Evolutionary conservation across 2,888 invertebrate species (phyloP).

Genomic region (Blera fallax): DNA sequence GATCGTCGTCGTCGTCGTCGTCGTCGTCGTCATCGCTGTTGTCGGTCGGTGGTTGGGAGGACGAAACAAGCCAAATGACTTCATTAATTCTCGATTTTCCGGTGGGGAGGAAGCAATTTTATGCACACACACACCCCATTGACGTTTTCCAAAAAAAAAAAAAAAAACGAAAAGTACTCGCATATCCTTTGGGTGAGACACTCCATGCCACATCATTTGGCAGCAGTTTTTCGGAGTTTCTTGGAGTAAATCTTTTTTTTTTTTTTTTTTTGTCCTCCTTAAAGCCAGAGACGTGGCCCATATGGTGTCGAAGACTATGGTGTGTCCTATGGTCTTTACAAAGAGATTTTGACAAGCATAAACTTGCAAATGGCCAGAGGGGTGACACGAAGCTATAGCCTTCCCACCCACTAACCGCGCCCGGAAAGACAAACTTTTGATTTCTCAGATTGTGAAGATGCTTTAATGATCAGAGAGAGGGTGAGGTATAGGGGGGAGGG

Average conservation of each 20-base stretch:
- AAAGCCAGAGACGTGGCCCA: constrained; percentile 27
- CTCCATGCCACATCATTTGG: constrained; percentile 66
- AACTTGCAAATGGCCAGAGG: constrained; percentile 63
- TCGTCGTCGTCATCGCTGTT: not conserved
- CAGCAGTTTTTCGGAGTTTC: constrained; percentile 59
- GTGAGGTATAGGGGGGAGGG: not conserved
- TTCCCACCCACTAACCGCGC: not conserved
- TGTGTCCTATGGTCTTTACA: constrained; percentile 51
- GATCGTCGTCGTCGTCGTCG: not conserved
- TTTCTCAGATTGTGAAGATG: constrained; percentile 71
- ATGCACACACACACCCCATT: constrained; percentile 72
- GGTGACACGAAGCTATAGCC: constrained; percentile 29
- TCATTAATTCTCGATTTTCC: constrained; percentile 80
- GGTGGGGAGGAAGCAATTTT: constrained; percentile 64
- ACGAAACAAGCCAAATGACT: constrained; percentile 78
- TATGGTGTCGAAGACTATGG: constrained; percentile 46
- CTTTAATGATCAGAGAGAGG: constrained; percentile 55
- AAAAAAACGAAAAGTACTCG: constrained; percentile 12
- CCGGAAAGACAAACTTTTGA: constrained; percentile 69
- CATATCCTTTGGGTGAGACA: constrained; percentile 19
- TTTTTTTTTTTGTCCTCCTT: not conserved
- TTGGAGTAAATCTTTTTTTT: constrained; percentile 47
- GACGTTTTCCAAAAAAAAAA: constrained; percentile 24
- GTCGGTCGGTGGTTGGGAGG: constrained; percentile 35
- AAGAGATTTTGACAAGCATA: constrained; percentile 67